Conservation (phyloP, 2,888 invertebrate genomes). For the Hedya salicella region DNA sequence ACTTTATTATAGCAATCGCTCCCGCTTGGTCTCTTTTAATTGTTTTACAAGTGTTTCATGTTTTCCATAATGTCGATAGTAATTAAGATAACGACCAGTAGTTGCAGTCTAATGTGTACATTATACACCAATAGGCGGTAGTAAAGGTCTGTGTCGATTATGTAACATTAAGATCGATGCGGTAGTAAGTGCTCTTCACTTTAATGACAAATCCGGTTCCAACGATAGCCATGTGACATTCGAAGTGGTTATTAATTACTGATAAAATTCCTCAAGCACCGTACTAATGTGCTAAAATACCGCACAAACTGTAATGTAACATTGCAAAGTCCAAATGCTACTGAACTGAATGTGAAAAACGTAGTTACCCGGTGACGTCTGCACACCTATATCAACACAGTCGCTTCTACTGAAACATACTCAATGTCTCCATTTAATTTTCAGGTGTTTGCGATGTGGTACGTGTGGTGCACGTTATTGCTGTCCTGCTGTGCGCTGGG, state of each 20-base stretch:
- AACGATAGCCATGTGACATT: constrained; percentile 20
- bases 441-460: constrained; percentile 84
- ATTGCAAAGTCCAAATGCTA: not conserved
- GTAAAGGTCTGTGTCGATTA: constrained; percentile 17
- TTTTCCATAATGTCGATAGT: constrained; percentile 22
- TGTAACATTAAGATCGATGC: constrained; percentile 24
- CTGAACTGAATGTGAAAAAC: not conserved
- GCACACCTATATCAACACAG: constrained; percentile 41
- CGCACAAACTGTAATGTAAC: not conserved
- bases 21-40: constrained; percentile 24
- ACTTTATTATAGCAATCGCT: constrained; percentile 14
- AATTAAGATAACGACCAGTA: constrained; percentile 36
- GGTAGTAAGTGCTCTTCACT: constrained; percentile 21
- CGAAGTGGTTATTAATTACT: constrained; percentile 16
- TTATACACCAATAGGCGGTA: constrained; percentile 7
- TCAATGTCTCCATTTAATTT: constrained; percentile 47
- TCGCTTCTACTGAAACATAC: constrained; percentile 11
- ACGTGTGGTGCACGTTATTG: constrained; percentile 77
- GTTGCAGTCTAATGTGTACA: constrained; percentile 23
- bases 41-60: constrained; percentile 12
- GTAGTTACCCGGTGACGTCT: constrained; percentile 24
- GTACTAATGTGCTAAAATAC: not conserved
- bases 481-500: constrained; percentile 80
- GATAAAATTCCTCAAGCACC: constrained; percentile 1
- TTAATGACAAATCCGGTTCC: constrained; percentile 30